Conservation (phyloP, 2,797 vertebrate genomes). For the Chrosomus eos region DNA sequence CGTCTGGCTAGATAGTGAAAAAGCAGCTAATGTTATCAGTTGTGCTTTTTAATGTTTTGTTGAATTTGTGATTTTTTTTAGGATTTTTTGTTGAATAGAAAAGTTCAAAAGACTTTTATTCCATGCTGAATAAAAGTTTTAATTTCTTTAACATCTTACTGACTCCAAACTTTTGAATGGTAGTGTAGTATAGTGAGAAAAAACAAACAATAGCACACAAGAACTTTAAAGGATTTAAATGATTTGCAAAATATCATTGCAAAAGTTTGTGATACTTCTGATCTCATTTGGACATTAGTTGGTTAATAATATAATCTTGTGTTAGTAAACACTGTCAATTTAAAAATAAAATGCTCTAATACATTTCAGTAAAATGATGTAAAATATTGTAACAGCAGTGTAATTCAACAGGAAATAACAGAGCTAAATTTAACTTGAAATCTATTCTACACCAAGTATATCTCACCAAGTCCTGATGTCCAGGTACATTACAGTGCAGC, state of each 20-base stretch:
- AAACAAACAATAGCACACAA: neutral
- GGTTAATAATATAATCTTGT: neutral
- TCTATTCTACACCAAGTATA: neutral
- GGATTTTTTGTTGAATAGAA: neutral
- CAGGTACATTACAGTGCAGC: conserved; percentile 83
- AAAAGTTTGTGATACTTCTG: neutral
- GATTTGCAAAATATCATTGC: neutral
- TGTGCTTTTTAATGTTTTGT: too few relatives aligned
- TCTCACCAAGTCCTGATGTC: conserved; percentile 79
- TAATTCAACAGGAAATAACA: neutral
- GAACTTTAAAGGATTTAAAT: too few relatives aligned
- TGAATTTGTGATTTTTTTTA: too few relatives aligned
- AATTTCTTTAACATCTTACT: neutral
- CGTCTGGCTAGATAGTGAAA: too few relatives aligned
- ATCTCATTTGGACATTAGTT: too few relatives aligned
- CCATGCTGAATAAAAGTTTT: neutral
- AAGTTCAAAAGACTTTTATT: neutral
- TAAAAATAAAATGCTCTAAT: neutral
- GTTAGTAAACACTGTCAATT: neutral
- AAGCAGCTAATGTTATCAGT: too few relatives aligned
- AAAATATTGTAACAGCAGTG: neutral
- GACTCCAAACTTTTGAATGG: neutral
- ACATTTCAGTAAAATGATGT: neutral
- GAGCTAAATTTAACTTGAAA: neutral
- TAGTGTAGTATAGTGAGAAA: neutral